Evolutionary conservation across 1,140 invertebrate genomes (phyloP).

Genomic region (Ostrea denselamellosa): DNA sequence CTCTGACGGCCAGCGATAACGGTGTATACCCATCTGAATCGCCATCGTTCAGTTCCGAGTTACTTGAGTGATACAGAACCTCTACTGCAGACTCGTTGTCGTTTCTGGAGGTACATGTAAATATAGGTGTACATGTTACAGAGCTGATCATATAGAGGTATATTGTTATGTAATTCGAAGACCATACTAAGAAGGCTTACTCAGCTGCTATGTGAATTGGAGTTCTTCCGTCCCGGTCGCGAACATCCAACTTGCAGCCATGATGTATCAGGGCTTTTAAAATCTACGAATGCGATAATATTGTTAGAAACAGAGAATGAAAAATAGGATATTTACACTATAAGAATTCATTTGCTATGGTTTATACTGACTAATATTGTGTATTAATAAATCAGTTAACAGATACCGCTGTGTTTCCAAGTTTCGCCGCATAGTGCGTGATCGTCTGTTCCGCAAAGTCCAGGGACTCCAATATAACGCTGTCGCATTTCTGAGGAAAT

Average conservation of each 20-base stretch:
- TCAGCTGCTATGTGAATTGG: constrained; percentile 54
- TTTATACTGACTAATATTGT: too few relatives aligned
- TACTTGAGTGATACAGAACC: constrained; percentile 37
- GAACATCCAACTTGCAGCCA: constrained; percentile 11
- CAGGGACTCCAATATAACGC: constrained; percentile 32
- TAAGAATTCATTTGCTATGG: too few relatives aligned
- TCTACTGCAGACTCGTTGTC: constrained; percentile 44
- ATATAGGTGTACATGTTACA: neutral
- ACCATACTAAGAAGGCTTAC: constrained; percentile 41
- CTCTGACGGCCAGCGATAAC: constrained; percentile 42
- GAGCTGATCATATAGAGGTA: too few relatives aligned
- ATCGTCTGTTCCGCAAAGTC: constrained; percentile 49
- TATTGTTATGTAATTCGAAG: too few relatives aligned
- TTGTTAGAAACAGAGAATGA: neutral
- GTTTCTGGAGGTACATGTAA: constrained; percentile 13
- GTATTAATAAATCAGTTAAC: neutral
- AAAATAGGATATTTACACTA: too few relatives aligned
- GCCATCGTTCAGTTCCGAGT: constrained; percentile 52
- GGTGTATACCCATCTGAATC: constrained; percentile 52
- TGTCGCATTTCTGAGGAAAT: constrained; percentile 41
- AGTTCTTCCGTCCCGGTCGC: constrained; percentile 51
- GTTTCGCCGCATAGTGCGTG: constrained; percentile 52
- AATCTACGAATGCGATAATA: constrained; percentile 40
- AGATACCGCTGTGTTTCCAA: constrained; percentile 44
- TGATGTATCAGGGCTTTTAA: constrained; percentile 45